Evolutionary conservation across 1,140 invertebrate species (phyloP).

Genomic region (Cardiocondyla obscurior): DNA sequence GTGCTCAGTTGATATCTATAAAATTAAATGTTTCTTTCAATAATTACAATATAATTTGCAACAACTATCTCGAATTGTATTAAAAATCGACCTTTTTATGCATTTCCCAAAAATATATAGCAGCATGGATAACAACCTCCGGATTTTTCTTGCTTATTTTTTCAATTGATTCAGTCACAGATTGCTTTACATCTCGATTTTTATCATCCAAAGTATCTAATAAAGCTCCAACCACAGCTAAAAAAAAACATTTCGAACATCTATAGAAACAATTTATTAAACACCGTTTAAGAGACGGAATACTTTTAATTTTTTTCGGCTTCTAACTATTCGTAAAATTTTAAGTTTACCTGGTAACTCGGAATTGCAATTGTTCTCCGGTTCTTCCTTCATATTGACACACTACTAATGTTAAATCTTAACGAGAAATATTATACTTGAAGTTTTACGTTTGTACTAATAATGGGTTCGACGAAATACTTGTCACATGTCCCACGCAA

Average conservation of each 20-base stretch:
- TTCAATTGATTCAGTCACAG: conserved; percentile 84
- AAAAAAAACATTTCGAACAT: conserved; percentile 58
- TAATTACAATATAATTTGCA: neutral
- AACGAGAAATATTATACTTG: neutral
- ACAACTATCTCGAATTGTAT: neutral
- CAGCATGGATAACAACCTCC: conserved; percentile 83
- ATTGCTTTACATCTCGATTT: conserved; percentile 84
- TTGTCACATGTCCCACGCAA: neutral
- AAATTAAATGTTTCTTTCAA: conserved; percentile 10
- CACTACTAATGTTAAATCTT: neutral
- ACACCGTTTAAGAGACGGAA: neutral
- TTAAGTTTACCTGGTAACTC: conserved; percentile 36
- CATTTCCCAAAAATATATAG: conserved; percentile 82
- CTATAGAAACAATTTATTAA: neutral
- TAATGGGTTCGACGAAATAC: neutral
- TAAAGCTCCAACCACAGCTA: conserved; percentile 85
- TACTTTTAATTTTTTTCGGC: neutral
- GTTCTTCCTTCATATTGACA: conserved; percentile 46
- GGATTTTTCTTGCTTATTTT: conserved; percentile 86
- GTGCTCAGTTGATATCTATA: conserved; percentile 80
- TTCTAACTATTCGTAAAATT: neutral
- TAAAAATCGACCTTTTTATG: conserved; percentile 80
- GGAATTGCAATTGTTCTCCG: neutral
- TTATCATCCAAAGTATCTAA: conserved; percentile 86
- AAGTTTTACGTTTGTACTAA: neutral